These are phyloP conservation scores for Dicaeum eximium DNA, from an alignment of 2,113 vertebrate species.

Conservation along the genomic window DNA sequence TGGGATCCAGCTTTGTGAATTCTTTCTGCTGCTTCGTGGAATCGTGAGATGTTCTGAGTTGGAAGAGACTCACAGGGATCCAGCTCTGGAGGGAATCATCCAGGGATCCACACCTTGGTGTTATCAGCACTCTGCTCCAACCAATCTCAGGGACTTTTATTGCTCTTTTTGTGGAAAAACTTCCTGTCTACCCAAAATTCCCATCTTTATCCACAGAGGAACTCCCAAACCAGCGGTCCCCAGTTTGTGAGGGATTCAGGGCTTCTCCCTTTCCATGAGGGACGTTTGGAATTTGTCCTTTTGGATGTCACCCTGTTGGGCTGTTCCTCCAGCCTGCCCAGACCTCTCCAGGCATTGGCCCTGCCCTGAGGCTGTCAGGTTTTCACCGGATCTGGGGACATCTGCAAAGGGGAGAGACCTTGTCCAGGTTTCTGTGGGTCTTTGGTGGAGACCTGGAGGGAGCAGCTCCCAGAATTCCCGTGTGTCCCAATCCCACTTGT, in stretches of 20 bases:
- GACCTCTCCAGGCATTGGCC: neutral
- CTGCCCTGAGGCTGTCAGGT: neutral
- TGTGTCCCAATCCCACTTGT: neutral
- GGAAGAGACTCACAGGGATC: neutral
- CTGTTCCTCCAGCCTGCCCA: neutral
- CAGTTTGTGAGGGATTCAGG: neutral
- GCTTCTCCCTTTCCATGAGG: accelerated
- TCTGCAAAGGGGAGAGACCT: neutral
- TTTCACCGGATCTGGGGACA: accelerated
- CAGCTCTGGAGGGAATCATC: neutral
- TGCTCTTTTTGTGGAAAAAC: neutral
- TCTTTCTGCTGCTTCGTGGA: neutral
- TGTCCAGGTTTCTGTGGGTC: neutral
- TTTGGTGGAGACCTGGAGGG: accelerated
- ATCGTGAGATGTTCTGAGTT: accelerated
- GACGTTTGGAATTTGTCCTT: neutral
- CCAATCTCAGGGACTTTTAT: no score
- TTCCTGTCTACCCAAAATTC: neutral
- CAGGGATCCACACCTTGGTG: neutral
- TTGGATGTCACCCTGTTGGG: accelerated
- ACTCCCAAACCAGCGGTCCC: neutral
- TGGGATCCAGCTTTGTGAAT: neutral
- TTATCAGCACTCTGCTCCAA: neutral
- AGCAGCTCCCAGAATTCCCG: neutral
- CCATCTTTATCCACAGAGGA: neutral